These are phyloP conservation scores for Pachypanchax playfairii DNA, from an alignment of 2,113 vertebrate genomes.

Conservation along the genomic window DNA sequence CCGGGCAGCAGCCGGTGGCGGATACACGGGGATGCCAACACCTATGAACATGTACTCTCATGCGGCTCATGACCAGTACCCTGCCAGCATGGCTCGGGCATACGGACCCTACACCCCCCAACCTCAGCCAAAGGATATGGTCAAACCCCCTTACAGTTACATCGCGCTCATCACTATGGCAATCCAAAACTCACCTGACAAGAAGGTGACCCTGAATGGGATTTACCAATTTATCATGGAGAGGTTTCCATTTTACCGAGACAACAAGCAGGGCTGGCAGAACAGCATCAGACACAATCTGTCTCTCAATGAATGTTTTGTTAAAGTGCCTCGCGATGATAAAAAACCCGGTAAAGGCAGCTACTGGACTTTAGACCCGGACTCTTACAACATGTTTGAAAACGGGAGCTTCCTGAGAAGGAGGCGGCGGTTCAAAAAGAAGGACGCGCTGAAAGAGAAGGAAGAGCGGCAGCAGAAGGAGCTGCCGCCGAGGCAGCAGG, in stretches of 20 bases:
- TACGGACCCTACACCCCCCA: slow-evolving; percentile 94
- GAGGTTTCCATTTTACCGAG: slow-evolving; percentile 91
- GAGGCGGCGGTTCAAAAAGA: slow-evolving; percentile 92
- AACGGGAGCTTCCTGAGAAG: slow-evolving; percentile 91
- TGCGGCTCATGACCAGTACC: slow-evolving; percentile 93
- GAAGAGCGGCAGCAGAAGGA: slow-evolving; percentile 90
- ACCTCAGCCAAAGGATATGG: slow-evolving; percentile 98
- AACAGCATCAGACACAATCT: slow-evolving; percentile 94
- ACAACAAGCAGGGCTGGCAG: slow-evolving; percentile 95
- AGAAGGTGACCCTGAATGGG: slow-evolving; percentile 94
- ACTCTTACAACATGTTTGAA: slow-evolving; percentile 96
- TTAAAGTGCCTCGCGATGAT: slow-evolving; percentile 93
- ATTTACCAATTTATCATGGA: slow-evolving; percentile 98
- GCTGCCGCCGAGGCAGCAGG: slow-evolving; percentile 70
- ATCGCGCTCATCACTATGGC: slow-evolving; percentile 98
- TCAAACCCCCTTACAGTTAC: slow-evolving; percentile 95
- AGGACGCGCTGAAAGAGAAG: slow-evolving; percentile 92
- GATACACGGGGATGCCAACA: slow-evolving; percentile 93
- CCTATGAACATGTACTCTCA: slow-evolving; percentile 98
- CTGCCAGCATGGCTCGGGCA: slow-evolving; percentile 90
- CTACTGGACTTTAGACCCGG: slow-evolving; percentile 94
- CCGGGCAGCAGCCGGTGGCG: slow-evolving; percentile 89
- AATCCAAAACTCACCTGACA: slow-evolving; percentile 95
- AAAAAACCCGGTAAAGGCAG: slow-evolving; percentile 94
- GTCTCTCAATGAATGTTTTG: slow-evolving; percentile 93